These are phyloP conservation scores for Tetragonula carbonaria DNA, from an alignment of 2,888 invertebrate genomes.

Conservation along the genomic window DNA sequence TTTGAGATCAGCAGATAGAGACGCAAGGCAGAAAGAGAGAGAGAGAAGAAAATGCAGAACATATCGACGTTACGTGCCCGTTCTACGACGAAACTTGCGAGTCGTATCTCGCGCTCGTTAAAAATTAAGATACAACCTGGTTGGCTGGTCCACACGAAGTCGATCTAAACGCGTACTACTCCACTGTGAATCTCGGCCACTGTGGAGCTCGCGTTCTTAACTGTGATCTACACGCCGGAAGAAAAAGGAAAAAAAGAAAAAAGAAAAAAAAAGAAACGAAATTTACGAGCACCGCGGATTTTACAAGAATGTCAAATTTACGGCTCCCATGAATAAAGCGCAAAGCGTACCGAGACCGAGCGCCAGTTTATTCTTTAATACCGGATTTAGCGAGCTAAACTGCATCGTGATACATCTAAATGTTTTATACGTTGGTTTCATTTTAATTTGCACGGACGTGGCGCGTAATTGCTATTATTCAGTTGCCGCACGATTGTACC, in stretches of 20 bases:
- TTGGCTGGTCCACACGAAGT: too few relatives aligned
- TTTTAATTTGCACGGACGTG: not conserved
- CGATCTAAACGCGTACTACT: not conserved
- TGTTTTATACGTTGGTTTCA: not conserved
- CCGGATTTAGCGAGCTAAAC: not conserved
- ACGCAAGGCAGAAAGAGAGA: not conserved
- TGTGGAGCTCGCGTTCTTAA: not conserved
- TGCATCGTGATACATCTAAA: not conserved
- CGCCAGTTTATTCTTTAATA: not conserved
- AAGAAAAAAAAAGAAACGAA: not conserved
- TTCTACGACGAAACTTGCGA: not conserved
- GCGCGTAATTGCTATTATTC: too few relatives aligned
- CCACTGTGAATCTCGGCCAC: not conserved
- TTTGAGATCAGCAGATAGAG: too few relatives aligned
- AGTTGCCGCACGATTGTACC: too few relatives aligned
- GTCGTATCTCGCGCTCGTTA: too few relatives aligned
- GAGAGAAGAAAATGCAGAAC: not conserved
- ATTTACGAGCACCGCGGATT: not conserved
- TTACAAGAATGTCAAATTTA: not conserved
- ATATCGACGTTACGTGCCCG: not conserved
- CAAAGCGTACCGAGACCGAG: not conserved
- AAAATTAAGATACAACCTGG: not conserved
- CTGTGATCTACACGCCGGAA: not conserved
- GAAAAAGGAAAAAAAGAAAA: too few relatives aligned
- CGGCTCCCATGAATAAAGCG: not conserved